A percentile compares a stretch with the other conserved stretches of the same genome.
phyloP scores from a whole-genome alignment of 2,888 invertebrate species.

The Noctua pronuba region DNA sequence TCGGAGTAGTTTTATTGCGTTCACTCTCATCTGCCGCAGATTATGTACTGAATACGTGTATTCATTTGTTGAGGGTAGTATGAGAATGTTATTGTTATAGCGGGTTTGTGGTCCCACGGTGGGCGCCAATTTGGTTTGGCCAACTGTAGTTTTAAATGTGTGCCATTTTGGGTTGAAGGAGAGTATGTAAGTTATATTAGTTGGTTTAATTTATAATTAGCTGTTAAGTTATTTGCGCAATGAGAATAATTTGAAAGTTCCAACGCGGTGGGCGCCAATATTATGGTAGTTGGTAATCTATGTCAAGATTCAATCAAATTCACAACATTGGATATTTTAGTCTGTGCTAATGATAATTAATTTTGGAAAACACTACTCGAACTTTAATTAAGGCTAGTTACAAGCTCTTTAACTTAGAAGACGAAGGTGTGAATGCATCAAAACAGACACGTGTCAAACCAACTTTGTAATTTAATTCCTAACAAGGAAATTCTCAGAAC shows the following conservation, averaged over 20 bases:
- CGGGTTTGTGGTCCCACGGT: conserved; percentile 30
- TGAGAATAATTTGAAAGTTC: background rate
- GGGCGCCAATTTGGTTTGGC: conserved; percentile 35
- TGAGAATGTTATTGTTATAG: conserved; percentile 13
- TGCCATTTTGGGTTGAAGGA: background rate
- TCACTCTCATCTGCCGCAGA: conserved; percentile 42
- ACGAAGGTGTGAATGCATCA: background rate
- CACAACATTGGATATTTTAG: background rate
- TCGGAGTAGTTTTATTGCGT: conserved; percentile 61
- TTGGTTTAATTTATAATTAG: background rate
- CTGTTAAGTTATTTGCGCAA: background rate
- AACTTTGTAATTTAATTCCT: background rate
- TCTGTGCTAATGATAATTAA: background rate
- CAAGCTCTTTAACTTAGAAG: background rate
- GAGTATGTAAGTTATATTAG: background rate
- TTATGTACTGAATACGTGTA: conserved; percentile 43
- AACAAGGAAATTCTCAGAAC: conserved; percentile 1
- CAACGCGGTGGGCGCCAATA: background rate
- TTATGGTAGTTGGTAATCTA: background rate
- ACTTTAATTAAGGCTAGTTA: too few species aligned
- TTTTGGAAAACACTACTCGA: background rate
- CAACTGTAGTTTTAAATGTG: background rate
- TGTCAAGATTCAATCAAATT: background rate
- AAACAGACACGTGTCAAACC: background rate
- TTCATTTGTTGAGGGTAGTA: conserved; percentile 34